Evolutionary conservation across 2,888 invertebrate genomes (phyloP), one percentile per base, ranked within the genome.

Genomic region (Unio delphinus): DNA sequence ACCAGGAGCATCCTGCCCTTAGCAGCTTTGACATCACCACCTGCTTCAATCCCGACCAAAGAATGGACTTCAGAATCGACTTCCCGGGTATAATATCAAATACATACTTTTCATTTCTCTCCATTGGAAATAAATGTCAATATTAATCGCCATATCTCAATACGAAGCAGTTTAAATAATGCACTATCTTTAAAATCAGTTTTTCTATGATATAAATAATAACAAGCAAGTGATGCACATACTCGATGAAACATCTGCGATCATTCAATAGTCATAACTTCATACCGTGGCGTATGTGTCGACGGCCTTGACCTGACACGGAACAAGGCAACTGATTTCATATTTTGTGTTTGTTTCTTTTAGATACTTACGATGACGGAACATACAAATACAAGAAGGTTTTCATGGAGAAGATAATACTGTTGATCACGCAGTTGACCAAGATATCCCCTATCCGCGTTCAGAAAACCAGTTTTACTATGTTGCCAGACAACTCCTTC

Each of bases 1-100:
- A 80, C 64, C 75, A 83, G 57, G 83, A 83, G 64, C 70, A 76
- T 15, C 82, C 84, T 1, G 70, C 78, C n/a, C 30, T 75, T 15
- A 77, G 75, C 26, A 75, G 68, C 7, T 85, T 83, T 67, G 79
- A 81, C 67, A 70, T 86, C 59, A 75, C 77, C 3, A 71, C 67
- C 1, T 86, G 86, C 68, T 86, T 75, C 65, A 67, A 69, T 18
- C 73, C 71, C 11, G 64, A 72, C n/a, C 66, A 76, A 11, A 71
- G 78, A 61, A 73, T 80, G 30, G 68, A 76, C 20, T 82, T 85
- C 28, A 76, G 80, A 55, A 65, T 86, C 7, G 74, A 76, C 55
- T 80, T 82, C 59, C 75, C 76, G 64, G 79, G 86, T 86, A 73
- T 66, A 66, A 65, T 30, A 8, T 55, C 8, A 3, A 18, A 45